Conservation (phyloP, 2,888 invertebrate species). For the Tipula confusa region DNA sequence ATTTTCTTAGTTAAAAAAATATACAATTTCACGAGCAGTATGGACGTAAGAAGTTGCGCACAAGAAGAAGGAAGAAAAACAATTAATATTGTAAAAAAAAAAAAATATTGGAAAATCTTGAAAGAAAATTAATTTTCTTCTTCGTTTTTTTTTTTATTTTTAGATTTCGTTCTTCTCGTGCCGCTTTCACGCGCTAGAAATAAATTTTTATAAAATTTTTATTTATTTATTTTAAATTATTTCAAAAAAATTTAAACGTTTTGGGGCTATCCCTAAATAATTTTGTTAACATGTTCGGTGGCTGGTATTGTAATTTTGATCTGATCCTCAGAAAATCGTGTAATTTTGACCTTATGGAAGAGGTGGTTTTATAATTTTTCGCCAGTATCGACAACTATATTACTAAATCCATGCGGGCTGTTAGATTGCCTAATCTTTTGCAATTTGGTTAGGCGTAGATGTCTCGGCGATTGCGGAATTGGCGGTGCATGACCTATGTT, state of each 20-base stretch:
- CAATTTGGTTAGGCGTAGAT: too few species aligned
- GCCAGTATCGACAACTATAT: too few species aligned
- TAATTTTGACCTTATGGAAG: too few species aligned
- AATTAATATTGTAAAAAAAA: not conserved
- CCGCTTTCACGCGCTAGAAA: not conserved
- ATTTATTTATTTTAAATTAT: not conserved
- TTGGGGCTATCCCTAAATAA: slow-evolving; percentile 25
- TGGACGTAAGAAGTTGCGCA: not conserved
- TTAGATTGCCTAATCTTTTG: too few species aligned
- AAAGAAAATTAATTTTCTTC: not conserved
- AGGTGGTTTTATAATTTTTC: too few species aligned
- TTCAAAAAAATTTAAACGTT: not conserved
- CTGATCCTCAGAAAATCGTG: too few species aligned
- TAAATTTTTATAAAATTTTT: not conserved
- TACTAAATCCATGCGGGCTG: too few species aligned
- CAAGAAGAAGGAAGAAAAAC: slow-evolving; percentile 12
- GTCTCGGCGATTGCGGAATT: too few species aligned
- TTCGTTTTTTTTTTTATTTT: not conserved
- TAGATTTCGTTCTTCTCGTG: not conserved
- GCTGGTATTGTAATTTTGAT: not conserved
- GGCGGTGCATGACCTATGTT: too few species aligned
- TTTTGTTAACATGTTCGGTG: not conserved
- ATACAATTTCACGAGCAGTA: not conserved
- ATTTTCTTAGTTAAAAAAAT: not conserved
- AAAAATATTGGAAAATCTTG: not conserved